A percentile compares a stretch with the other conserved stretches of the same genome.
Evolutionary conservation across 2,888 invertebrate species (phyloP).

Genomic region (Cacoxenus indagator): DNA sequence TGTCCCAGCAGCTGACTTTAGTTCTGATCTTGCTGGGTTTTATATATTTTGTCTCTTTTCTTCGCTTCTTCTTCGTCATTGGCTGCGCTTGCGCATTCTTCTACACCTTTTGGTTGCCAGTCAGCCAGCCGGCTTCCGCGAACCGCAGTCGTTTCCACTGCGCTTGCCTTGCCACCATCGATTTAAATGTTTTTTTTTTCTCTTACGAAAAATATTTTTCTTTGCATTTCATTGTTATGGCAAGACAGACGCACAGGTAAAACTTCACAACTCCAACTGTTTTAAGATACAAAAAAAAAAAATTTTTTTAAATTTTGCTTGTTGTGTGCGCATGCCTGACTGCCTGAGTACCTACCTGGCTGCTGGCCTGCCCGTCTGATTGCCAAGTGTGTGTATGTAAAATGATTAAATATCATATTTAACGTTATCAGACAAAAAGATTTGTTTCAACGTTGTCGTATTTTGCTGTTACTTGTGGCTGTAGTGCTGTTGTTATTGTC

Average conservation of each 20-base stretch:
- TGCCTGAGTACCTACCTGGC: background rate
- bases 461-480: conserved; percentile 6
- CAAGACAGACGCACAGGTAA: conserved; percentile 49
- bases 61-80: conserved; percentile 22
- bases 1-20: conserved; percentile 35
- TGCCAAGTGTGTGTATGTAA: conserved; percentile 36
- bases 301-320: no score
- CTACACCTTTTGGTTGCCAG: conserved; percentile 1
- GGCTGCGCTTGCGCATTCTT: conserved; percentile 54
- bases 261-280: background rate
- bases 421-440: conserved; percentile 55
- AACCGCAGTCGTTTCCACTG: no score
- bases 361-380: background rate
- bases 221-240: conserved; percentile 61
- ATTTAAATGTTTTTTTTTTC: no score
- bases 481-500: conserved; percentile 33
- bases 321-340: conserved; percentile 17
- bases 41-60: background rate
- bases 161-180: no score
- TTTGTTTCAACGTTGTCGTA: conserved; percentile 36
- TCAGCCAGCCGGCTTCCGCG: background rate
- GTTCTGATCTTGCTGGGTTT: conserved; percentile 27
- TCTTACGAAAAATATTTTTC: background rate
- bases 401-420: conserved; percentile 64
- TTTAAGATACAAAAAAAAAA: background rate